Evolutionary conservation across 2,113 vertebrate species (phyloP).

Genomic region (Aix galericulata): DNA sequence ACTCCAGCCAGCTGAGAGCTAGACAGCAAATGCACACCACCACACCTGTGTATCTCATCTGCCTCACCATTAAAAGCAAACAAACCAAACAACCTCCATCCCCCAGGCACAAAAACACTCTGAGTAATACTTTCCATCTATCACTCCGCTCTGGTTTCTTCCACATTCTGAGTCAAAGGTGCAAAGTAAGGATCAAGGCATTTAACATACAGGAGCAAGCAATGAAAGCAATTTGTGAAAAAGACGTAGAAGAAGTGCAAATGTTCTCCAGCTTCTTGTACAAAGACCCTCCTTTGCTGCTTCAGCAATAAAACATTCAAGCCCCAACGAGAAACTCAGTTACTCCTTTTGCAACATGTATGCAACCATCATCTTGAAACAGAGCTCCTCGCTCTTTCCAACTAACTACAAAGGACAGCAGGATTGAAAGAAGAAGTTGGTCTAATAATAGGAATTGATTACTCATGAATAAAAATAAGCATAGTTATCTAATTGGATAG

Average conservation of each 20-base stretch:
- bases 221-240: not conserved
- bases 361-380: not conserved
- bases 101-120: not conserved
- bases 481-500: conserved; percentile 42
- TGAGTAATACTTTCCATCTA: not conserved
- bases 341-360: not conserved
- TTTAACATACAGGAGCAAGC: not conserved
- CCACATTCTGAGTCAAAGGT: not conserved
- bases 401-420: not conserved
- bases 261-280: not conserved
- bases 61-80: not conserved
- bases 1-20: not conserved
- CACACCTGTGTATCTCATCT: not conserved
- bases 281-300: not conserved
- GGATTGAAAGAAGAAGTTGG: not conserved
- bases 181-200: not conserved
- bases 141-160: not conserved
- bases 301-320: not conserved
- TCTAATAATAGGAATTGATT: conserved; percentile 42
- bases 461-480: not conserved
- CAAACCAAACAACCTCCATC: not conserved
- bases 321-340: not conserved
- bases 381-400: conserved; percentile 1
- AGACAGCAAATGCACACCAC: not conserved
- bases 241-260: not conserved